phyloP scores from a whole-genome alignment of 2,797 vertebrate genomes.

The Chlorospingus semifuscus region DNA sequence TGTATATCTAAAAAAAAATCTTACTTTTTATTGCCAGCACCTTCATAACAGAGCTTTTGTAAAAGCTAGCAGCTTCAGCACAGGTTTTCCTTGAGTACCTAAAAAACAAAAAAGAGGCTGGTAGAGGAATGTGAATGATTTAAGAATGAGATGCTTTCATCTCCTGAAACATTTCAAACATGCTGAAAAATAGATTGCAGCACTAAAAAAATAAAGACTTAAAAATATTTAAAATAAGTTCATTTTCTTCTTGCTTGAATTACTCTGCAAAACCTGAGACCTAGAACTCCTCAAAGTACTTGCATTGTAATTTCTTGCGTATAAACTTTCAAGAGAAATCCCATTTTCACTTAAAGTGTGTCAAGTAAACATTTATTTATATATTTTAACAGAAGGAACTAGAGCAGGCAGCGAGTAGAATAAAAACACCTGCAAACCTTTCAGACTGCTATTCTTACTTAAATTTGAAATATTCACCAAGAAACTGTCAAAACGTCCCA shows the following conservation, averaged over 20 bases:
- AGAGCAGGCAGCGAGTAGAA: not conserved
- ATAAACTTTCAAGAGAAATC: not conserved
- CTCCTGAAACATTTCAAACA: slow-evolving; percentile 2
- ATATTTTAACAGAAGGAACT: not conserved
- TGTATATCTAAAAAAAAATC: not conserved
- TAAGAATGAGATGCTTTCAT: slow-evolving; percentile 11
- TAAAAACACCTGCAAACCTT: not conserved
- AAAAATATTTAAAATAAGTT: not conserved
- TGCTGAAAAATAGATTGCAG: slow-evolving; percentile 28
- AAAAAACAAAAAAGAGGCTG: not conserved
- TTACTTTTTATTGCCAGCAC: not conserved
- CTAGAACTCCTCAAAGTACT: not conserved
- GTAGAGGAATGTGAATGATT: slow-evolving; percentile 11
- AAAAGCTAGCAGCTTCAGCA: not conserved
- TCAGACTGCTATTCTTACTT: not conserved
- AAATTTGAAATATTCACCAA: not conserved
- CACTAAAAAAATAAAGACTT: not conserved
- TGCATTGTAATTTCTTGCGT: not conserved
- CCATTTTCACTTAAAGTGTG: not conserved
- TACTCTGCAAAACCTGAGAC: not conserved
- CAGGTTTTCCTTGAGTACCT: not conserved
- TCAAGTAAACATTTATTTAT: not conserved
- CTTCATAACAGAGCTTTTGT: slow-evolving; percentile 11
- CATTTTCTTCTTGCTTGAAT: not conserved
- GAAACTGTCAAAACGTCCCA: not conserved